Base-by-base conservation (phyloP, 2,797 vertebrate species). In the Catamblyrhynchus diadema region DNA sequence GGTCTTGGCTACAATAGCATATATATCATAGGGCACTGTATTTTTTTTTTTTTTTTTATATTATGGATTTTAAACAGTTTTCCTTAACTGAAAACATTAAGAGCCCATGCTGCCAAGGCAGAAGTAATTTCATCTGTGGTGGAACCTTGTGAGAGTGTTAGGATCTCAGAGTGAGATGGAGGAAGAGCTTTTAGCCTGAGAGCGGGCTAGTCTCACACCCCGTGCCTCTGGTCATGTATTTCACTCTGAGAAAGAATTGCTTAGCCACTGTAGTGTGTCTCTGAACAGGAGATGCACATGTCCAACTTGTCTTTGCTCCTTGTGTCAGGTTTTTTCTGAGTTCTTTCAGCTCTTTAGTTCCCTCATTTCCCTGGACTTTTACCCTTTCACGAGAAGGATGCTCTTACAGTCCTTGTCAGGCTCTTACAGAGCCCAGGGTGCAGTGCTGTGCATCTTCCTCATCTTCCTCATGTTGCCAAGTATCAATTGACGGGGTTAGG, bases 181-280 rank as follows among this genome's bases (percentile, higher is more conserved):
- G 33, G 69, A 72, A 53, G 54, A n/a, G 17, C 22, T 81, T 92
- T 61, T 27, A 86, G 25, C 22, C 48, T 28, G 11, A 9, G 39
- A 66, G 21, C 2, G 1, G n/a, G 25, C 39, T 27, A 22, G 27
- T 44, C 56, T 50, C 72, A 59, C 20, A 41, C 7, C n/a, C 27
- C 0, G 3, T 48, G 39, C 28, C 45, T 39, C 4, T n/a, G 28
- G 33, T 12, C 78, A 45, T 0, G 0, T n/a, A n/a, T 28, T 56
- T 64, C 19, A 17, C 45, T 64, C 32, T 9, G 16, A 65, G 56
- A 54, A 61, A 67, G 27, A 41, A 25, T 10, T 86, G n/a, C n/a
- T 78, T 8, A 30, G 8, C 30, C 14, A 28, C 9, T 0, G 0
- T 3, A 50, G 17, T 7, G 11, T 66, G 27, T 27, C 41, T 44